Evolutionary conservation across 2,113 vertebrate genomes (phyloP), one percentile per base, ranked within the genome.

Genomic region (Mesitornis unicolor): DNA sequence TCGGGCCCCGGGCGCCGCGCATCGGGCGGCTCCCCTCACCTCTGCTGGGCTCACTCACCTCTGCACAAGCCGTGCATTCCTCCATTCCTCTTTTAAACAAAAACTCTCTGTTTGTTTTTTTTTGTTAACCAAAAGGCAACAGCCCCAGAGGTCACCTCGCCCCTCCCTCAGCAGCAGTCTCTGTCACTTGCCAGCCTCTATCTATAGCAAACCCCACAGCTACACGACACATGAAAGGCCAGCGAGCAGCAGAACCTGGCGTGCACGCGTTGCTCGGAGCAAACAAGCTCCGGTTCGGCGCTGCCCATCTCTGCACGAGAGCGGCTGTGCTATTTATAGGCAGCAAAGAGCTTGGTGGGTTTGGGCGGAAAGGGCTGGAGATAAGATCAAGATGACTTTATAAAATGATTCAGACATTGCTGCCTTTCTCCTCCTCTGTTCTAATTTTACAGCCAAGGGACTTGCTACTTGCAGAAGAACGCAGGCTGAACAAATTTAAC

Each of bases 291-390:
- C 22, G 87, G 86, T 93, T 97, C 92, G 35, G 87, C 76, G 90
- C 96, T 96, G 96, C 96, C 97, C 96, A 93, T 93, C 92, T 77
- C 96, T 20, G 70, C 92, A 96, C 40, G 40, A 96, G 93, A 96
- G 93, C 91, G 16, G 95, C 78, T 11, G 5, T 54, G 91, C 97
- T 98, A 98, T 98, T 98, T 98, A 98, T 98, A 98, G 98, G 60
- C 97, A 96, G 96, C 87, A 96, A 92, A 95, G 93, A 91, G 91
- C 89, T 95, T 89, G 91, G 96, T 97, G 97, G 96, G 97, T 98
- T 98, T 96, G 93, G 95, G 97, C 95, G 95, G 98, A 98, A 98
- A 98, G 85, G 74, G 94, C 91, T 83, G 33, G 51, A 96, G 97
- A 97, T 97, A 96, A 97, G 95, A 98, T 97, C 98, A 95, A 97